Percentiles rank a stretch among this genome's conserved stretches.
These are phyloP conservation scores for Rhimphoctona megacephalus DNA, from an alignment of 2,888 invertebrate species.

Conservation along the genomic window DNA sequence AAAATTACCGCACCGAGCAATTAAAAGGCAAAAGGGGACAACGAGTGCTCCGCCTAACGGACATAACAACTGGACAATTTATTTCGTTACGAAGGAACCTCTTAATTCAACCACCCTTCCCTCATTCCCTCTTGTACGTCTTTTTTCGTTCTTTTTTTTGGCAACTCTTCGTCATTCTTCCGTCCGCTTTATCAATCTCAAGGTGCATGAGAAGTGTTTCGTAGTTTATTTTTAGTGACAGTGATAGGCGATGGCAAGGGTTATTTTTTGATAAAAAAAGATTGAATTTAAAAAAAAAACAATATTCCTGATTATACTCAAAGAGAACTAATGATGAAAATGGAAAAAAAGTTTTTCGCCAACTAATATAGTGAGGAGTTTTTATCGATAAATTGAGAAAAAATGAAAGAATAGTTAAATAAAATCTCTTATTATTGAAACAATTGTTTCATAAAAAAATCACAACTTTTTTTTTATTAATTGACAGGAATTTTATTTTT, in stretches of 20 bases:
- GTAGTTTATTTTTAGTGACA: neutral
- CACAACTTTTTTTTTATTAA: neutral
- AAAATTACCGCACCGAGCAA: conserved; percentile 67
- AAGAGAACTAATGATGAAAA: neutral
- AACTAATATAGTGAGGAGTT: no score
- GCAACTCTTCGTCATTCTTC: conserved; percentile 41
- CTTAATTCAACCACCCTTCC: conserved; percentile 50
- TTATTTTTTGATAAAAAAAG: neutral
- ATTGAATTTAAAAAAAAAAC: neutral
- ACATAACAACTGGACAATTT: conserved; percentile 62
- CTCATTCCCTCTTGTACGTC: neutral
- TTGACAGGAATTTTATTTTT: neutral
- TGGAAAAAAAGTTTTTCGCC: no score
- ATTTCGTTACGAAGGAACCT: conserved; percentile 55
- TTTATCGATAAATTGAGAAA: neutral
- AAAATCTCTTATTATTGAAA: neutral
- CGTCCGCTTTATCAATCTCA: conserved; percentile 37
- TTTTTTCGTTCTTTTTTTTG: conserved; percentile 14
- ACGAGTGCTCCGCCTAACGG: conserved; percentile 37
- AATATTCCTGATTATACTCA: neutral
- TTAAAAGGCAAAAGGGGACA: conserved; percentile 59
- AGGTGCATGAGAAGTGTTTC: conserved; percentile 3
- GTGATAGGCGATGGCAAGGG: neutral
- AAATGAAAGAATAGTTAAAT: no score
- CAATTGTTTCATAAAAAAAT: neutral